Percentiles rank a stretch among this genome's conserved stretches.
These are phyloP conservation scores for Ennomos fuscantarius DNA, from an alignment of 2,888 invertebrate genomes.

Conservation along the genomic window DNA sequence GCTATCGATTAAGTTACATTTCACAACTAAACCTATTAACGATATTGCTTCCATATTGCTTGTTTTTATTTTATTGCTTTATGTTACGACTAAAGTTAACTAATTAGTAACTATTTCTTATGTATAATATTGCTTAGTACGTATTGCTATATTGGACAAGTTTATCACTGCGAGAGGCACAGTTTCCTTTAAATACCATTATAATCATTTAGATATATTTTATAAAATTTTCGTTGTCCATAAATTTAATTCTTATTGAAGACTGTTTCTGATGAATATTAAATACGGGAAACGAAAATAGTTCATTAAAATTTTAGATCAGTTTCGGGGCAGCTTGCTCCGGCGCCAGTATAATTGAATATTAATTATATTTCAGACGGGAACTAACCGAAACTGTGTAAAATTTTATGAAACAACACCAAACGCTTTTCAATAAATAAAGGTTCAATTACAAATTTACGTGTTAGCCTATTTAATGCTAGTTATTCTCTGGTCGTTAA, in stretches of 20 bases:
- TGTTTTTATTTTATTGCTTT: slow-evolving; percentile 35
- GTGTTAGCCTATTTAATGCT: slow-evolving; percentile 9
- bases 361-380: slow-evolving; percentile 2
- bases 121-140: slow-evolving; percentile 34
- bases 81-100: slow-evolving; percentile 30
- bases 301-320: slow-evolving; percentile 13
- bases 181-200: slow-evolving; percentile 8
- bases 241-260: background rate
- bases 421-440: slow-evolving; percentile 6
- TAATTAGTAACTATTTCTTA: slow-evolving; percentile 21
- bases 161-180: slow-evolving; percentile 55
- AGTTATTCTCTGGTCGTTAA: slow-evolving; percentile 21
- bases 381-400: slow-evolving; percentile 12
- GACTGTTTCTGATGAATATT: background rate
- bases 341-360: slow-evolving; percentile 8
- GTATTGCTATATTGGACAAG: slow-evolving; percentile 72
- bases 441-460: background rate
- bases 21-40: slow-evolving; percentile 54
- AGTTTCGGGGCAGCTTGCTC: slow-evolving; percentile 19
- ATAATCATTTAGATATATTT: background rate
- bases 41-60: slow-evolving; percentile 61
- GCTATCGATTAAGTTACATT: slow-evolving; percentile 50
- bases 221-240: background rate
- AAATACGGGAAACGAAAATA: background rate
- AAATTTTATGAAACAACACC: slow-evolving; percentile 6